Base-by-base conservation (phyloP, 1,140 invertebrate species). In the Xylocopa sonorina region DNA sequence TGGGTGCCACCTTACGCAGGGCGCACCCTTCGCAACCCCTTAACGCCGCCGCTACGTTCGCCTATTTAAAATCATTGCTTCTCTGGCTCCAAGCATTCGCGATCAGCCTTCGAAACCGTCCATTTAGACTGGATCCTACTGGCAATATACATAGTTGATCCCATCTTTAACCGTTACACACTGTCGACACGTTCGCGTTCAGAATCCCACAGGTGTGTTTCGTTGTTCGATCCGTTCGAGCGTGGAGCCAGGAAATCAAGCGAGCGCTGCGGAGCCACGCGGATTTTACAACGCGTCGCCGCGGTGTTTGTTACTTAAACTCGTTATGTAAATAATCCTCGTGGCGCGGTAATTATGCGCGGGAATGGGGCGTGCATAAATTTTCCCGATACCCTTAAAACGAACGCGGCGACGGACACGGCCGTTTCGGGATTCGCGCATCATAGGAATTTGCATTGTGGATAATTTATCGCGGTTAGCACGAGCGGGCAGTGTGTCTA, bases 271-370 rank as follows among this genome's bases (percentile, higher is more conserved):
- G n/a, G n/a, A n/a, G 50, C 29, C 27, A 16, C 29, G 50, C 5
- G 27, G 38, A 73, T 63, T 73, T 73, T 46, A 46, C 68, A 60
- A 6, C 38, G 43, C 27, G 43, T 66, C 63, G 43, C 27, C 27
- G 27, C 38, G 67, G 18, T 68, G 66, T 60, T 69, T 71, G 75
- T 71, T 78, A 41, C 67, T 78, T 32, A 51, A 78, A 78, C 75
- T 72, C 29, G 77, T 78, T 78, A 78, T 73, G 77, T 63, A 78
- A 78, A 78, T 78, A 63, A 73, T 55, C 43, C 34, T 71, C 46
- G 62, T 78, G 71, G 75, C 57, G 32, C 34, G 55, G 55, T 41
- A 78, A 71, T 78, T 78, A 78, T 62, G 24, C 43, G 66, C 51
- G 55, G 64, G 43, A 60, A 51, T 60, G 55, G 55, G 75, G 66